phyloP scores from a whole-genome alignment of 37 sponge, comb jelly and placozoan species.

The Petrosia ficiformis region DNA sequence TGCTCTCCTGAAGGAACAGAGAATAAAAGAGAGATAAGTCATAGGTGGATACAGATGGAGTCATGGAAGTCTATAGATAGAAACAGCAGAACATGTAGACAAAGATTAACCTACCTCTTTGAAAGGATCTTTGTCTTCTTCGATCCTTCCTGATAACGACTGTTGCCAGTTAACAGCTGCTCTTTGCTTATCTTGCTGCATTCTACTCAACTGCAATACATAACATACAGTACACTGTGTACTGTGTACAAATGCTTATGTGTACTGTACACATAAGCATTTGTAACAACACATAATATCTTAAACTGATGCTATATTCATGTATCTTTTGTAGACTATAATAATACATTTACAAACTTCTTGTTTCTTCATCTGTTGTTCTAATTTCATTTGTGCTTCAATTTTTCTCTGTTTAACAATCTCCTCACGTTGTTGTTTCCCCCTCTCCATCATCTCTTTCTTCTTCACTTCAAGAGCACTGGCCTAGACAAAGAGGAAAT shows the following conservation, averaged over 20 bases:
- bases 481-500: constrained; percentile 13
- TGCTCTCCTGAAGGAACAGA: no score
- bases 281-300: not conserved
- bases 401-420: constrained; percentile 38
- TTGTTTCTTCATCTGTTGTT: constrained; percentile 18
- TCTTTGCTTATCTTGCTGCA: constrained; percentile 51
- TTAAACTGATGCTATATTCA: not conserved
- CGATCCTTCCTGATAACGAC: no score
- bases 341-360: constrained; percentile 7
- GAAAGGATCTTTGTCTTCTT: no score
- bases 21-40: no score
- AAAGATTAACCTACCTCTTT: no score
- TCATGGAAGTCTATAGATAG: no score
- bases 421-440: constrained; percentile 19
- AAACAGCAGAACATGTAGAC: no score
- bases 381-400: not conserved
- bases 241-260: no score
- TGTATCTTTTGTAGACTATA: not conserved
- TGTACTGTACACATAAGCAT: no score
- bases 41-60: no score
- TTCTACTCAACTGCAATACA: constrained; percentile 33
- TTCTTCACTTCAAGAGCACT: constrained; percentile 52
- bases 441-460: constrained; percentile 48
- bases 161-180: constrained; percentile 58
- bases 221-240: no score